These are phyloP conservation scores for Caenorhabditis virilis DNA, from an alignment of 2,888 invertebrate species.

Conservation along the genomic window DNA sequence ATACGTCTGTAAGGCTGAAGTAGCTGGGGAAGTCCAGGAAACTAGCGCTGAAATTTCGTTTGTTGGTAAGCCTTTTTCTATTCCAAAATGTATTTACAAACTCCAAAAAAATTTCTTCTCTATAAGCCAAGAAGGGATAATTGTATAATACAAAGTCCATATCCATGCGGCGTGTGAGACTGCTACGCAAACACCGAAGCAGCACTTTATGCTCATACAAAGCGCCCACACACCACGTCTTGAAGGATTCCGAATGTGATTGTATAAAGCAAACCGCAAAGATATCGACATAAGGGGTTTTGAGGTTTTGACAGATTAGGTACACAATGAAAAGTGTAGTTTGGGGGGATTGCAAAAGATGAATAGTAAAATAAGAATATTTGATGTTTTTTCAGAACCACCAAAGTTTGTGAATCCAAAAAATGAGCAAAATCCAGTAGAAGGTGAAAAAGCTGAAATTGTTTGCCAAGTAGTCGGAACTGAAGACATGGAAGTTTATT, in stretches of 20 bases:
- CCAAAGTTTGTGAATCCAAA: conserved; percentile 50
- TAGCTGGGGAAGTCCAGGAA: conserved; percentile 41
- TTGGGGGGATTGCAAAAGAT: background rate
- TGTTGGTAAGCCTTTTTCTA: conserved; percentile 32
- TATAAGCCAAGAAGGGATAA: too few species aligned
- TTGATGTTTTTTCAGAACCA: conserved; percentile 44
- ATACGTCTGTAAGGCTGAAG: conserved; percentile 45
- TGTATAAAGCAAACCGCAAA: too few species aligned
- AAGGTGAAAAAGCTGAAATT: conserved; percentile 53
- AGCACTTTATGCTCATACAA: too few species aligned
- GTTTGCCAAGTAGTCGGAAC: conserved; percentile 48
- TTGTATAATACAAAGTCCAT: too few species aligned
- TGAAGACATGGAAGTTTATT: conserved; percentile 50
- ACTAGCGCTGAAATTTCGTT: conserved; percentile 45
- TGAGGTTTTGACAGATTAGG: conserved; percentile 1
- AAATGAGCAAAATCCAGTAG: conserved; percentile 56
- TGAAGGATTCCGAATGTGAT: too few species aligned
- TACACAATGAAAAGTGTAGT: background rate
- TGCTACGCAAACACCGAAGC: too few species aligned
- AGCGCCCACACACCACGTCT: too few species aligned
- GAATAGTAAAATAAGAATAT: background rate
- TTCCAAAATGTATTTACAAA: background rate
- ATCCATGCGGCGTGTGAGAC: too few species aligned
- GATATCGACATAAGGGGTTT: too few species aligned
- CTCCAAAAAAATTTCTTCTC: too few species aligned